phyloP scores from a whole-genome alignment of 2,113 vertebrate genomes.

The Scolopax mira region DNA sequence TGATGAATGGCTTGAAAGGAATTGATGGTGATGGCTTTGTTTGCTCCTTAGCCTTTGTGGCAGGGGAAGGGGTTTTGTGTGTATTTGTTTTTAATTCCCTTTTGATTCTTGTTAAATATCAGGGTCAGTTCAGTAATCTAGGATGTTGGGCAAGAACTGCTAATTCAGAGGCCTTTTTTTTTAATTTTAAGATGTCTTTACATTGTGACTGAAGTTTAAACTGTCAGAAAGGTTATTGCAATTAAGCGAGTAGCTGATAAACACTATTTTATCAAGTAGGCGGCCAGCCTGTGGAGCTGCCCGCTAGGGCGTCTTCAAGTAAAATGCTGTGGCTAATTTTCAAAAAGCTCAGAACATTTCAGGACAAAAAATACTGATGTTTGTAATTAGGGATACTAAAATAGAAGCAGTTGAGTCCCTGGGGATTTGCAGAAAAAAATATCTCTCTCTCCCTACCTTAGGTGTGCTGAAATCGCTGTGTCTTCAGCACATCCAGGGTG shows the following conservation, averaged over 20 bases:
- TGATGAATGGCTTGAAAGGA: not conserved
- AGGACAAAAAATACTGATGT: not conserved
- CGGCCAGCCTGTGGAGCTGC: not conserved
- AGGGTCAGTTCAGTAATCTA: not conserved
- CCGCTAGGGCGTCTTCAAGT: not conserved
- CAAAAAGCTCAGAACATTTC: not conserved
- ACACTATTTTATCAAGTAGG: not conserved
- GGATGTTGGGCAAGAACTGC: not conserved
- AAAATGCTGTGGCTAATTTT: not conserved
- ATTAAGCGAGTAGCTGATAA: not conserved
- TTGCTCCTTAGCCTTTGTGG: not conserved
- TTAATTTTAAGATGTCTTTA: not conserved
- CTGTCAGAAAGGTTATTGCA: not conserved
- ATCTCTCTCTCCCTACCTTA: not conserved
- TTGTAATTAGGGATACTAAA: conserved; percentile 17
- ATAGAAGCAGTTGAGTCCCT: not conserved
- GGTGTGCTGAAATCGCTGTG: not conserved
- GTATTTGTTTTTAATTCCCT: not conserved
- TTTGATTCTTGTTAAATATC: not conserved
- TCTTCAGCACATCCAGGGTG: not conserved
- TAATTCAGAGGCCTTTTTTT: not conserved
- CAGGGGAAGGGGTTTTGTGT: not conserved
- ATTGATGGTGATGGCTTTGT: not conserved
- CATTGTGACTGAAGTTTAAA: not conserved
- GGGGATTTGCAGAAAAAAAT: not conserved